phyloP scores from a whole-genome alignment of 1,140 invertebrate genomes.

The Leptestheria dahalacensis region DNA sequence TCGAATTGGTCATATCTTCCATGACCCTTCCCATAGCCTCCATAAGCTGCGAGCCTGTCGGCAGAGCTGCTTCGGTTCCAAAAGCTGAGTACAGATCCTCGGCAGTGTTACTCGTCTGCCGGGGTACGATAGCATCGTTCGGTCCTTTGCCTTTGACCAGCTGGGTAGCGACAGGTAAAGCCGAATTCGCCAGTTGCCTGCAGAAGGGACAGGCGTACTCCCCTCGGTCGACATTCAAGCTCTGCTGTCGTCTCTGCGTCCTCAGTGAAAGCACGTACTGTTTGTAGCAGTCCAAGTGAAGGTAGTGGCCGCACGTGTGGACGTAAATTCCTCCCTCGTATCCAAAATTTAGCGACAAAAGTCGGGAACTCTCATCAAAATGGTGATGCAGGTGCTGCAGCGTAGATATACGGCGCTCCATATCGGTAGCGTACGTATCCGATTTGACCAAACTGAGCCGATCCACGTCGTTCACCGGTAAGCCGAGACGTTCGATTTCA shows the following conservation, averaged over 20 bases:
- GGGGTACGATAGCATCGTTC: not conserved
- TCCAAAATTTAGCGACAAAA: slow-evolving; percentile 68
- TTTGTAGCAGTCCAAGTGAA: slow-evolving; percentile 82
- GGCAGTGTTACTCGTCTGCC: not conserved
- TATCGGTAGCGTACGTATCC: slow-evolving; percentile 28
- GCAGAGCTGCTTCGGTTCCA: slow-evolving; percentile 9
- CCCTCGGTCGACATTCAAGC: slow-evolving; percentile 57
- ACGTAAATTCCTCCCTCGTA: slow-evolving; percentile 82
- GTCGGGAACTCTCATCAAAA: slow-evolving; percentile 64
- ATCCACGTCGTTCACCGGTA: slow-evolving; percentile 9
- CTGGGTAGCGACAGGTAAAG: slow-evolving; percentile 71
- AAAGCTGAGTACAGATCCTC: slow-evolving; percentile 11
- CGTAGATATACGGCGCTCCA: slow-evolving; percentile 35
- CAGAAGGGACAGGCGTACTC: slow-evolving; percentile 90
- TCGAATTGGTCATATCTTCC: slow-evolving; percentile 78
- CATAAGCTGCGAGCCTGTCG: slow-evolving; percentile 41
- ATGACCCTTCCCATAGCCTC: slow-evolving; percentile 73
- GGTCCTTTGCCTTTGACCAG: slow-evolving; percentile 33
- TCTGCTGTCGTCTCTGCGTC: slow-evolving; percentile 53
- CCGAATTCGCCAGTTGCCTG: slow-evolving; percentile 80
- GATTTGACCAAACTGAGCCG: not conserved
- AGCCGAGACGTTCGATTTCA: not conserved
- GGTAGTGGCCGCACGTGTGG: slow-evolving; percentile 90
- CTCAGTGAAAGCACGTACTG: slow-evolving; percentile 70
- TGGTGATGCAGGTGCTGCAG: slow-evolving; percentile 50